Base-by-base conservation (phyloP, 1,140 invertebrate genomes). In the Nebria ingens region DNA sequence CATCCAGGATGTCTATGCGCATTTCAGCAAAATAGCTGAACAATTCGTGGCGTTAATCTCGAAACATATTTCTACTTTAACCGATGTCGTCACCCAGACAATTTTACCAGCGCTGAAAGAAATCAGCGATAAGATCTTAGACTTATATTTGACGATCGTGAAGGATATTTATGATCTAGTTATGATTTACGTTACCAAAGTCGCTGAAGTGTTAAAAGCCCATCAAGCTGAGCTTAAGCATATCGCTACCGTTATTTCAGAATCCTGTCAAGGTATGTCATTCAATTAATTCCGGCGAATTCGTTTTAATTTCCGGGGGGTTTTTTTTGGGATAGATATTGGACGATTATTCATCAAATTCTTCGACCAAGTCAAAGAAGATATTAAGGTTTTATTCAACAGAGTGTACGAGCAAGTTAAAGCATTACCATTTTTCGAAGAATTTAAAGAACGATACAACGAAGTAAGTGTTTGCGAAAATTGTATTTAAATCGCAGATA, bases 151-250 rank as follows among this genome's bases (percentile, higher is more conserved):
- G 1, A 65, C 75, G 6, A 62, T 79, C 56, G 50, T 78, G 29
- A 73, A 82, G 34, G 68, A 67, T 1, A 38, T 71, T 0, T 59
- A 73, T 0, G 76, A 81, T 34, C 59, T 80, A 0, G 69, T 65
- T 0, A 72, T 76, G 0, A 71, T 74, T 52, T 75, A 79, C 54
- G 55, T 79, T 2, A 77, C 76, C 11, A 67, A 79, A 21, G 45
- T 78, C 25, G 60, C 73, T 1, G 71, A 77, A 54, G 64, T 84
- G 59, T 66, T 82, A 42, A 79, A 83, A 40, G 68, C 76, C 55
- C 76, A 83, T 63, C 80, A 83, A 58, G 77, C 79, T 2, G 81
- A 85, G 58, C 63, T 89, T 2, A 79, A 87, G 55, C 79, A 83
- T 57, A 66, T 86, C 12, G 68, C 76, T 21, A 73, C 75, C 23